Evolutionary conservation across 2,797 vertebrate species (phyloP).

Genomic region (Poecilia velifera): DNA sequence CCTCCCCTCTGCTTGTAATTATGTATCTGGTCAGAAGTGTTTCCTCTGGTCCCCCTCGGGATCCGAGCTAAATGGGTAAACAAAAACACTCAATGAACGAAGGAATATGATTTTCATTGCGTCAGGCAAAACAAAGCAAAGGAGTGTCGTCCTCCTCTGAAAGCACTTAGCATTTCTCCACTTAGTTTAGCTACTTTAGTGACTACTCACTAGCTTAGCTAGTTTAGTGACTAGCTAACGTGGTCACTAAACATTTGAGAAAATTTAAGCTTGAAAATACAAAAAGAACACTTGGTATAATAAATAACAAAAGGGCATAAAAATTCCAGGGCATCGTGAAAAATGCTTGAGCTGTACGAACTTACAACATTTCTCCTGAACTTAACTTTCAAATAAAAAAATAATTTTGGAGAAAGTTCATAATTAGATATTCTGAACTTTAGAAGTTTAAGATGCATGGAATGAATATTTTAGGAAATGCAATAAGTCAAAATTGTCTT

Average conservation of each 20-base stretch:
- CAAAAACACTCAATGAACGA: constrained; percentile 27
- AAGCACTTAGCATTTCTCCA: not conserved
- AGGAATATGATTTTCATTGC: constrained; percentile 17
- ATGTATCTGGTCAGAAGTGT: constrained; percentile 70
- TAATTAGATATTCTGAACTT: too few relatives aligned
- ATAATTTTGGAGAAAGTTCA: not conserved
- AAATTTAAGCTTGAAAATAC: not conserved
- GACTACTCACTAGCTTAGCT: not conserved
- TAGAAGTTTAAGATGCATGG: not conserved
- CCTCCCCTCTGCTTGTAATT: constrained; percentile 64
- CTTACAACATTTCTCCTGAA: not conserved
- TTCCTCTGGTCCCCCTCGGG: constrained; percentile 58
- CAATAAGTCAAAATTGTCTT: not conserved
- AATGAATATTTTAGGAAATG: not conserved
- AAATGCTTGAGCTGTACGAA: not conserved
- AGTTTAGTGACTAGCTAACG: not conserved
- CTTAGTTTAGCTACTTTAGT: not conserved
- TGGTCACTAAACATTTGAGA: not conserved
- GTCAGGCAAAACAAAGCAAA: constrained; percentile 15
- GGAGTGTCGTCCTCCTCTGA: not conserved
- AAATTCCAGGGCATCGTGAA: not conserved
- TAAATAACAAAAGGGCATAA: not conserved
- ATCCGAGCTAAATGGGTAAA: constrained; percentile 52
- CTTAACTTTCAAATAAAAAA: not conserved
- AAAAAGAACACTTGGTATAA: not conserved